Base-by-base conservation (phyloP, 2,797 vertebrate species). In the Myioborus melanocephalus region DNA sequence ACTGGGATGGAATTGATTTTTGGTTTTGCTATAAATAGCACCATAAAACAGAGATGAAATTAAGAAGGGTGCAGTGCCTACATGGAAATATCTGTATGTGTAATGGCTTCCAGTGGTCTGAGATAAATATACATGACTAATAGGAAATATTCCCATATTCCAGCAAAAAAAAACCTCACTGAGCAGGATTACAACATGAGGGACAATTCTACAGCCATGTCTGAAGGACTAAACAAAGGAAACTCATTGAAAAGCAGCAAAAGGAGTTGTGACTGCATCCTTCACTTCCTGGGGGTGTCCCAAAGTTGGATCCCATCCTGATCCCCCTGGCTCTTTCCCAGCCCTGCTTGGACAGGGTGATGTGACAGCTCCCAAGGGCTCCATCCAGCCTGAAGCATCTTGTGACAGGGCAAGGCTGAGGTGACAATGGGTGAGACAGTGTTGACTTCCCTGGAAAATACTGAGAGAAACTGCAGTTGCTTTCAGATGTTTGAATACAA, bases 401-500 rank as follows among this genome's bases (percentile, higher is more conserved):
- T 1, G 2, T 17, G 41, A 9, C 23, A 18, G n/a, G 52, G 27
- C n/a, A 39, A 18, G 69, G 2, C 27, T 39, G 8, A 76, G 53
- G 26, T 65, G 56, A 16, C 30, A 7, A 2, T 12, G 23, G 5
- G 8, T 2, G 5, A 6, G 8, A 27, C 24, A 27, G 17, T 13
- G 34, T 4, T n/a, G 28, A 6, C 23, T 49, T 61, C 30, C 8
- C 14, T 32, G 37, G 26, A 37, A 0, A 14, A 41, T 19, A 47
- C 2, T 6, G 24, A 32, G 30, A 27, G 26, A 3, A 34, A 43
- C 2, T 28, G 11, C 26, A 43, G 20, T 5, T 9, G 1, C n/a
- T 53, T 84, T 27, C 21, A 39, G 14, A 6, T 22, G 16, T 35
- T 37, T 39, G 26, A n/a, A 27, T 10, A 24, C 2, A 41, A 72